Evolutionary conservation across 2,113 vertebrate species (phyloP).

Genomic region (Lophura nycthemera): DNA sequence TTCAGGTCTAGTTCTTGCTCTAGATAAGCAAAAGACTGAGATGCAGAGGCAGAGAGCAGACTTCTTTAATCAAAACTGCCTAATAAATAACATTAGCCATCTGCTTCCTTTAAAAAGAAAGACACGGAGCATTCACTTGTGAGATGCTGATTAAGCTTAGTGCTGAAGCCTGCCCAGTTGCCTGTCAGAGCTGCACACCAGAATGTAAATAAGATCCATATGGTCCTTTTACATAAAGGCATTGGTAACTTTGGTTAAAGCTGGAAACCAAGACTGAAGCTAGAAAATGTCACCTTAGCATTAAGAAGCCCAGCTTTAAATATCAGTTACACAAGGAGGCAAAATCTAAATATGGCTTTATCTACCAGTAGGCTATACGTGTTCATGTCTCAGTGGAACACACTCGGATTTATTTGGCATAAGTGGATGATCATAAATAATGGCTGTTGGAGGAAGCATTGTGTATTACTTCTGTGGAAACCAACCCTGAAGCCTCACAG

Average conservation of each 20-base stretch:
- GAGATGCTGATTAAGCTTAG: not conserved
- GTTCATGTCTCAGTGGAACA: not conserved
- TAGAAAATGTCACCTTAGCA: not conserved
- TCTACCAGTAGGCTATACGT: not conserved
- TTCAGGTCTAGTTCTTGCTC: not conserved
- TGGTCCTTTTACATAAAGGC: not conserved
- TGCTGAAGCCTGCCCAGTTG: slow-evolving; percentile 3
- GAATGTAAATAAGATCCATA: slow-evolving; percentile 23
- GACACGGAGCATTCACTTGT: not conserved
- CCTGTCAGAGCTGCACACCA: not conserved
- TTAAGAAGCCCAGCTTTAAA: not conserved
- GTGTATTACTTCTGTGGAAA: not conserved
- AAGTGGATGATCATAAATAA: not conserved
- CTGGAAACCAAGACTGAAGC: slow-evolving; percentile 1
- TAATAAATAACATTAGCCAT: slow-evolving; percentile 19
- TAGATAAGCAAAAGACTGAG: not conserved
- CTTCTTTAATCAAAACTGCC: not conserved
- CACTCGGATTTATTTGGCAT: not conserved
- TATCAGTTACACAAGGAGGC: not conserved
- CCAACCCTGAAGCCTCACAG: not conserved
- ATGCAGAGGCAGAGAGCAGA: not conserved
- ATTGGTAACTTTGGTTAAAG: not conserved
- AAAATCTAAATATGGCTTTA: not conserved
- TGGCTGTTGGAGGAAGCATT: not conserved
- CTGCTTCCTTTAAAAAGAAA: slow-evolving; percentile 2